Conservation (phyloP, 2,113 vertebrate species). For the Leptocoma aspasia region DNA sequence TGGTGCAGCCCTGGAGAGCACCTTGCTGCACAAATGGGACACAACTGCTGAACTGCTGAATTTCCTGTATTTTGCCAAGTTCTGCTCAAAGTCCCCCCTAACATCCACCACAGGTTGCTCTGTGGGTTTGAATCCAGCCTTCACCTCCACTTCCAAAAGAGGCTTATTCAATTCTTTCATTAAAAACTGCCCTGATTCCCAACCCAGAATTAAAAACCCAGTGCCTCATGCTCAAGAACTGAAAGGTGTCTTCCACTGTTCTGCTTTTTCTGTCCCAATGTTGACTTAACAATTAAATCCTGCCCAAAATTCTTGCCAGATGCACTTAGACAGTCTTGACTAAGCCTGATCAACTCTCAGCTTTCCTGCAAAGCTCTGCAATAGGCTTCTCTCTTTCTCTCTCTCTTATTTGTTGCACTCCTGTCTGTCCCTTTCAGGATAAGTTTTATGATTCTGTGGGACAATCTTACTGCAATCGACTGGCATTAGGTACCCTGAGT, state of each 20-base stretch:
- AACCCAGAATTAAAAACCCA: not conserved
- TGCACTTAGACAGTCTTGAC: not conserved
- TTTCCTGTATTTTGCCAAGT: not conserved
- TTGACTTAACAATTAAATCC: not conserved
- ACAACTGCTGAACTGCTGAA: not conserved
- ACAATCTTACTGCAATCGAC: not conserved
- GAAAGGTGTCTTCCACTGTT: not conserved
- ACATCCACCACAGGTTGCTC: not conserved
- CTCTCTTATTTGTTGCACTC: not conserved
- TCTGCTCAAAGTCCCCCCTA: not conserved
- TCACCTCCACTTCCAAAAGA: not conserved
- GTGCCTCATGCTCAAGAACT: rapidly evolving
- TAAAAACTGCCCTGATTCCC: not conserved
- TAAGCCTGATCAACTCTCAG: not conserved
- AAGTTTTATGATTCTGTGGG: not conserved
- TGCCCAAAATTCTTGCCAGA: not conserved
- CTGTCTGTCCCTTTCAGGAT: not conserved
- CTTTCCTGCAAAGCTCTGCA: not conserved
- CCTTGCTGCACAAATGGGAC: not conserved
- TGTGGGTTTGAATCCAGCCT: not conserved
- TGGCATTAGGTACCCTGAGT: too few relatives aligned
- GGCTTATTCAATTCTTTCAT: not conserved
- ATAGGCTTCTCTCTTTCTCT: rapidly evolving
- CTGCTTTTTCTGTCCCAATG: not conserved
- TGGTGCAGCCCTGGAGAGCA: not conserved